Evolutionary conservation across 2,888 invertebrate genomes (phyloP), one percentile per base, ranked within the genome.

Genomic region (Tenthredo livida): DNA sequence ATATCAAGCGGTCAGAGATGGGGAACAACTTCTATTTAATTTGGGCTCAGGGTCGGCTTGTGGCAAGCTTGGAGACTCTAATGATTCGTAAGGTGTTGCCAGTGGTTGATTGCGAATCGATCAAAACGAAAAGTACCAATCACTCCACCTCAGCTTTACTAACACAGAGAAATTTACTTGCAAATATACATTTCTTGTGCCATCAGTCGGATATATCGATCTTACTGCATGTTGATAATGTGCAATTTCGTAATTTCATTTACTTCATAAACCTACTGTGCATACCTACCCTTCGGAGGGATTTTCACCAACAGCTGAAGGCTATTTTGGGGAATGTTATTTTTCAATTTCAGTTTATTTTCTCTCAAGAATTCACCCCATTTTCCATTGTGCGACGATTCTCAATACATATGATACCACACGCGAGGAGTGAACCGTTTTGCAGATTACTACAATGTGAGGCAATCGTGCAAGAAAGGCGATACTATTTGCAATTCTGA

Each of bases 21-120:
- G 29, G 21, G 33, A 61, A 61, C 61, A 70, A 7, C 21, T 29
- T 33, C 47, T 83, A 29, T 83, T 83, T 47, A 67, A 83, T 83
- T 61, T 83, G 25, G 83, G 9, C 50, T 83, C 83, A 83, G 67
- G 83, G 83, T 83, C 65, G 67, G 29, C 21, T 43, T 70, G 83
- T 70, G 67, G 83, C 67, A 1, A 67, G 50, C 29, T n/a, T 6
- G 29, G 83, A 65, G 43, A 65, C 47, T 29, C 67, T 83, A 83
- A 83, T 83, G 67, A 50, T n/a, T 47, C 50, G 29, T 33, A 67
- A 83, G 37, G 67, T 70, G 67, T 67, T 33, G 4, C 83, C 40
- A 58, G 67, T 67, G 25, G 80, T 67, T 50, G 29, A 50, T 83
- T 37, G n/a, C 2, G 47, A 47, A 67, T 83, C n/a, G 29, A 83